A percentile compares a stretch with the other conserved stretches of the same genome.
Evolutionary conservation across 2,797 vertebrate species (phyloP).

Genomic region (Phalanger gymnotis): DNA sequence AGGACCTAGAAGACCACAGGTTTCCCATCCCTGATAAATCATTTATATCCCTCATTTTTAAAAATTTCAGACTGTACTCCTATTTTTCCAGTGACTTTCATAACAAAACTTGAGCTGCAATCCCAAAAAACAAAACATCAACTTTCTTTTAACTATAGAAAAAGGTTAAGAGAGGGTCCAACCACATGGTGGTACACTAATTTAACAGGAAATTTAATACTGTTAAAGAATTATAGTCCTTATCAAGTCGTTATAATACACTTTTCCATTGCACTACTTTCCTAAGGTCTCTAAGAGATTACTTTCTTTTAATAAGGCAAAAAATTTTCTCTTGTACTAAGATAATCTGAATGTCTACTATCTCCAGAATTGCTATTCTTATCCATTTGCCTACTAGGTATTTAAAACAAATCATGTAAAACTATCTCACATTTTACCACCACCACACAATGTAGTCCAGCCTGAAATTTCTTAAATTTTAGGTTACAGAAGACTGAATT

Average conservation of each 20-base stretch:
- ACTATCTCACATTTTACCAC: background rate
- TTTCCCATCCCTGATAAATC: too few species aligned
- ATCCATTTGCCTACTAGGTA: background rate
- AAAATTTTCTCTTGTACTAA: background rate
- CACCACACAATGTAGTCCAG: background rate
- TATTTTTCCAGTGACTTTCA: background rate
- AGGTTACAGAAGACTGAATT: background rate
- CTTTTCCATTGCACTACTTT: background rate
- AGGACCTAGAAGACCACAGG: too few species aligned
- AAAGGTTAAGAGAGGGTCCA: background rate
- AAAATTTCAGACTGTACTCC: background rate
- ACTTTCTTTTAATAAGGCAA: background rate
- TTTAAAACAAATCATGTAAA: background rate
- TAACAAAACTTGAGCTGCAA: background rate
- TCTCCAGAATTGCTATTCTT: background rate
- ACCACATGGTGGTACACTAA: background rate
- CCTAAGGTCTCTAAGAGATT: background rate
- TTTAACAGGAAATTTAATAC: background rate
- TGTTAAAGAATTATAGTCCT: background rate
- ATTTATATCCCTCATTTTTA: background rate
- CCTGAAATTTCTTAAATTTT: background rate
- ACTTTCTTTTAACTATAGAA: background rate
- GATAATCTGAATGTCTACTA: background rate
- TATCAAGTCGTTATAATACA: background rate
- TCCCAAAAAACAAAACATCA: background rate